Base-by-base conservation (phyloP, 2,113 vertebrate species). In the Chamaetylas fuelleborni region DNA sequence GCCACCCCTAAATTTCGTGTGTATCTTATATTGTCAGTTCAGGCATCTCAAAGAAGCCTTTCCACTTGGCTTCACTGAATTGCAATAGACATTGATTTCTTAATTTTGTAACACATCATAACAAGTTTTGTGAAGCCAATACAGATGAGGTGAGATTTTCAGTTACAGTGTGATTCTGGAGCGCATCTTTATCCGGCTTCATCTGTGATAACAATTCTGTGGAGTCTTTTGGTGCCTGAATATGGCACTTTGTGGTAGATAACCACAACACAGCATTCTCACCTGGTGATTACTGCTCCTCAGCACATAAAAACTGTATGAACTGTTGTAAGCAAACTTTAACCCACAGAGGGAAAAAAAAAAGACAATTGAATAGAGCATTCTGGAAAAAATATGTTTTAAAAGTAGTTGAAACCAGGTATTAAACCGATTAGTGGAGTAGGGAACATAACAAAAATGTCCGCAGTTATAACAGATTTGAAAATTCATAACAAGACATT, bases 21-120 rank as follows among this genome's bases (percentile, higher is more conserved):
- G 40, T 20, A 12, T 36, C 22, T 19, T 1, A 0, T 67, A 22
- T 20, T 0, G 0, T 83, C 53, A 86, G 43, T 18, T 82, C 24
- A 16, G 47, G 24, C 2, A 0, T 31, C 65, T 60, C 53, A 34
- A 24, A 53, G 69, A 81, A 89, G 42, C 45, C 51, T 40, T 26
- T 54, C 26, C 14, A n/a, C 50, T 53, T 53, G 66, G 36, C 36
- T 82, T 87, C 40, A 34, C 14, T 65, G 28, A 86, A 69, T 10
- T 79, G 43, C 48, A 79, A 38, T 28, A 82, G 77, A 72, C 22
- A 61, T 67, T 2, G 2, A 80, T 45, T 69, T 77, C 74, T 62
- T 85, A 5, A 11, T 82, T 76, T 73, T 56, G 57, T 24, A 84
- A 74, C 11, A 64, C 31, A 60, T 10, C 0, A 0, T 53, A 73